A percentile compares a stretch with the other conserved stretches of the same genome.
Evolutionary conservation across 2,113 vertebrate species (phyloP).

Genomic region (Ammodytes dubius): DNA sequence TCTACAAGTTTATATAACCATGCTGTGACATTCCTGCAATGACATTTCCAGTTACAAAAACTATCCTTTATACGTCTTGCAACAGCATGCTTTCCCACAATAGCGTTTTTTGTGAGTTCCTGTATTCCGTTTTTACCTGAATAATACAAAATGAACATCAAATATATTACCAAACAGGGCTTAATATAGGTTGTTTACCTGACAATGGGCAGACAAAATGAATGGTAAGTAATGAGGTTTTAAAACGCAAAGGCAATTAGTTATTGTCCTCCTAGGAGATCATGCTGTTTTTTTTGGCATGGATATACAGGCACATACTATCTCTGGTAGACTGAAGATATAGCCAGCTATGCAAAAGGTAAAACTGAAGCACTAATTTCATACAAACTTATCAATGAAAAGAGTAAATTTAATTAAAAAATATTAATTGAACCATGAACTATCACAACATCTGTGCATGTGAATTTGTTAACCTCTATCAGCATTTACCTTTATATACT

Average conservation of each 20-base stretch:
- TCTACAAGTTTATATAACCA: constrained; percentile 9
- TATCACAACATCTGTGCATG: neutral
- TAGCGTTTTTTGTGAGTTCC: neutral
- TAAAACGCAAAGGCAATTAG: constrained; percentile 42
- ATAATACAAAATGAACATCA: constrained; percentile 23
- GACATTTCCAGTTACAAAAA: neutral
- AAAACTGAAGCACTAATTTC: neutral
- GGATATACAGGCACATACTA: constrained; percentile 5
- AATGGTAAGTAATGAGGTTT: constrained; percentile 48
- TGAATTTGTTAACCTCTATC: neutral
- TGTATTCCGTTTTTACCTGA: neutral
- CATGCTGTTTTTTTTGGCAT: constrained; percentile 12
- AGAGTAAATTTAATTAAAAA: neutral
- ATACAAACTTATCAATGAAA: neutral
- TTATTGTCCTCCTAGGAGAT: constrained; percentile 9
- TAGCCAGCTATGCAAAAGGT: neutral
- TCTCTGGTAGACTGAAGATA: neutral
- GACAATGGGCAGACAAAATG: constrained; percentile 47
- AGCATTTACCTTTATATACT: neutral
- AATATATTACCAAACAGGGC: constrained; percentile 5
- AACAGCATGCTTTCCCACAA: neutral
- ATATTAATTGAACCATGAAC: neutral
- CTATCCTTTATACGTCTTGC: neutral
- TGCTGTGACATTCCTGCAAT: constrained; percentile 17
- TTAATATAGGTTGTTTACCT: constrained; percentile 39